Base-by-base conservation (phyloP, 2,113 vertebrate genomes). In the Propithecus coquereli region DNA sequence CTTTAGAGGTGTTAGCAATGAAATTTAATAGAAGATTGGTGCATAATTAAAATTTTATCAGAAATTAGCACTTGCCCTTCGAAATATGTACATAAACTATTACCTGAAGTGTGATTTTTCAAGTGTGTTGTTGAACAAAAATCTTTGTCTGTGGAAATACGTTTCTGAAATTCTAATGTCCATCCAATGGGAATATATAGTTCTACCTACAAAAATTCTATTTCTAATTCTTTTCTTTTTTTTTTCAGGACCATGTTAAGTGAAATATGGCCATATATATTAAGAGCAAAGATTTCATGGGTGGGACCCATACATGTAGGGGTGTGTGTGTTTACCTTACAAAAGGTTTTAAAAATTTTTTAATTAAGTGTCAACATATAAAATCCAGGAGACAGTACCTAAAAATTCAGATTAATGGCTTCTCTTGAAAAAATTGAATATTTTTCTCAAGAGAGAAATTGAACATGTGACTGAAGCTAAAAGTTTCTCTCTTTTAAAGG, bases 101-200 rank as follows among this genome's bases (percentile, higher is more conserved):
- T 88, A 37, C 52, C 90, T 14, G 17, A 87, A 80, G 92, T 77
- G 6, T 59, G 23, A 71, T 74, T 91, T 92, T 94, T 95, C 23
- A 92, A 81, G 59, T 45, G 84, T 86, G 50, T 52, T 95, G 3
- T 73, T 92, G 82, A 94, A 93, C 18, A 84, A 87, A 91, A 83
- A 59, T 54, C 52, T 70, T 86, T 88, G 82, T 88, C 73, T 59
- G 10, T 90, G 32, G 66, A 43, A 95, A 89, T 34, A 82, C 12
- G 61, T 74, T 71, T 95, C 80, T 94, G 79, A 96, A 96, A 95
- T 90, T 70, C 95, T 94, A 96, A 94, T 77, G 71, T 90, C 73
- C 57, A 89, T 90, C 65, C 82, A 71, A 73, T 84, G 32, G 54
- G 73, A 92, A 96, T 94, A 81, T 45, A 81, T 63, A 52, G 80